Percentiles rank a stretch among this genome's conserved stretches.
phyloP scores from a whole-genome alignment of 2,888 invertebrate species.

The Conistra vaccinii region DNA sequence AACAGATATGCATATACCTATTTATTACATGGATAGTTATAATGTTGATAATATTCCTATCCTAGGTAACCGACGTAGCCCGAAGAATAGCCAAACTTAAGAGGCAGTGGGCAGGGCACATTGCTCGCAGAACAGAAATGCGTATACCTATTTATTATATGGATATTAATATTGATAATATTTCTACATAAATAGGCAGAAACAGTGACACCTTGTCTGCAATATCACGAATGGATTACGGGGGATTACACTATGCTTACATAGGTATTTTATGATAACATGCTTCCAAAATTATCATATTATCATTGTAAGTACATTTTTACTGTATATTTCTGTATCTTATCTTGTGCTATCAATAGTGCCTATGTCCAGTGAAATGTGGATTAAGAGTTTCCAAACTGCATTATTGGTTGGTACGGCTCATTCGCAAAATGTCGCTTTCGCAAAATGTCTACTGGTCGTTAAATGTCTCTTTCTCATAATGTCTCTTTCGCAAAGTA shows the following conservation, averaged over 20 bases:
- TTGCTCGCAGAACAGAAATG: too few relatives aligned
- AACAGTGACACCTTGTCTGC: conserved; percentile 3
- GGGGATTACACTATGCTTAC: conserved; percentile 26
- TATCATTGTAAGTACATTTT: conserved; percentile 7
- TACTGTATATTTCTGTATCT: background rate
- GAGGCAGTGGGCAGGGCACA: too few relatives aligned
- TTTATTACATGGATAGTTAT: too few relatives aligned
- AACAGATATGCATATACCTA: too few relatives aligned
- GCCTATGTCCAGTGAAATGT: background rate
- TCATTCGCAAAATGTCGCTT: too few relatives aligned
- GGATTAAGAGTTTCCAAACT: background rate
- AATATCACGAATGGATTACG: conserved; percentile 43
- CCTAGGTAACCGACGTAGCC: too few relatives aligned
- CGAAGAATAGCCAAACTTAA: too few relatives aligned
- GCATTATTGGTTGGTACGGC: too few relatives aligned
- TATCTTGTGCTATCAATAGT: background rate
- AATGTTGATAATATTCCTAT: too few relatives aligned
- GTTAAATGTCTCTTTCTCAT: too few relatives aligned
- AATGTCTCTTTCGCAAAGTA: too few relatives aligned
- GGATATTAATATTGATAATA: conserved; percentile 20
- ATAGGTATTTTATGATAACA: conserved; percentile 26
- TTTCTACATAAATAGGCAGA: conserved; percentile 4
- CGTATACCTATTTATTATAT: background rate
- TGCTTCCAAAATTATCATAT: conserved; percentile 38
- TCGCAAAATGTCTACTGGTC: too few relatives aligned